Conservation (phyloP, 2,888 invertebrate species). For the Pristionchus fissidentatus region DNA sequence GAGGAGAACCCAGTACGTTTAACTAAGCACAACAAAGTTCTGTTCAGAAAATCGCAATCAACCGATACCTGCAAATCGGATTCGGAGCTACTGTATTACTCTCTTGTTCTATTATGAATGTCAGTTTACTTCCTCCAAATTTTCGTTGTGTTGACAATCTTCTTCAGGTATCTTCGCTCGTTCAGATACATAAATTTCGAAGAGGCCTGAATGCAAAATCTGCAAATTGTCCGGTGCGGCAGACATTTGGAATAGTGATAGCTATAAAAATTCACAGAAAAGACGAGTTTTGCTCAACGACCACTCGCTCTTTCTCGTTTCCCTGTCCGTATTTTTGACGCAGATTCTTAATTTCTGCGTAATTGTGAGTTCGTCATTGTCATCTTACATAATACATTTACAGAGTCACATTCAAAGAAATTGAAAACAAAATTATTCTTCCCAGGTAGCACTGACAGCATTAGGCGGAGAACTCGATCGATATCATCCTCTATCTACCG, state of each 20-base stretch:
- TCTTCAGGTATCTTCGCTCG: neutral
- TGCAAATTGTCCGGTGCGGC: neutral
- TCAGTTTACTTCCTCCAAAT: neutral
- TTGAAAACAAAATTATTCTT: neutral
- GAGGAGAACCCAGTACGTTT: neutral
- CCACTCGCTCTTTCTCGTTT: neutral
- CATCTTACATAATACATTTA: neutral
- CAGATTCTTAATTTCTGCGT: neutral
- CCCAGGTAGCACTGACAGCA: neutral
- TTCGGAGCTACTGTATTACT: neutral
- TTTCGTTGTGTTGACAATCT: neutral
- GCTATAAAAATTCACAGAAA: neutral
- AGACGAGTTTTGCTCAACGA: neutral
- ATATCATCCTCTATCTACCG: neutral
- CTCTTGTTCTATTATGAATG: neutral
- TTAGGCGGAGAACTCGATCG: neutral
- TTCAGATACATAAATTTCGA: neutral
- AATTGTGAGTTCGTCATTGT: neutral
- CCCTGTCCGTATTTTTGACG: neutral
- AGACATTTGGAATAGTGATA: neutral
- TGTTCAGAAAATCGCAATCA: neutral
- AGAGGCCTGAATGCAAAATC: neutral
- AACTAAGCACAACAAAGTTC: too few species aligned
- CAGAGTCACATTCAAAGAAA: too few species aligned
- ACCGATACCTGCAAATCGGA: neutral